phyloP scores from a whole-genome alignment of 2,113 vertebrate species.

The Thalassoma bifasciatum region DNA sequence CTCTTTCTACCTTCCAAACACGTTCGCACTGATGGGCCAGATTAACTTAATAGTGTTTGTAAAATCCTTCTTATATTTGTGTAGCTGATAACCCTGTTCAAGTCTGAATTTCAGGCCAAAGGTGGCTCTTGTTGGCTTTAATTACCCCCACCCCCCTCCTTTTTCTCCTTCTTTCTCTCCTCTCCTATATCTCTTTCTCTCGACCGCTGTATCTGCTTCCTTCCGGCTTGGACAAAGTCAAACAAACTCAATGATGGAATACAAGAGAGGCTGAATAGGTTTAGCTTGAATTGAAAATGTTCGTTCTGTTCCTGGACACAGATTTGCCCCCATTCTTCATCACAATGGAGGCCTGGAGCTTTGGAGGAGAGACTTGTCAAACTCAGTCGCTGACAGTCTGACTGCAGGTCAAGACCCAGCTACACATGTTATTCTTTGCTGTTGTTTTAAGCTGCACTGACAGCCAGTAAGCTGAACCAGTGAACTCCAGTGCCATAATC shows the following conservation, averaged over 20 bases:
- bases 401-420: conserved; percentile 65
- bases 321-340: conserved; percentile 65
- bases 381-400: conserved; percentile 58
- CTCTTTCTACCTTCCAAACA: conserved; percentile 48
- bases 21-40: conserved; percentile 62
- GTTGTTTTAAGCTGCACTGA: conserved; percentile 52
- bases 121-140: conserved; percentile 38
- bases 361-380: conserved; percentile 64
- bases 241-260: conserved; percentile 69
- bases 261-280: conserved; percentile 57
- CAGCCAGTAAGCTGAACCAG: conserved; percentile 42
- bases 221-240: conserved; percentile 65
- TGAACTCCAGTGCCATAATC: conserved; percentile 4
- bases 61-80: conserved; percentile 67
- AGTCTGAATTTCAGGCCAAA: conserved; percentile 34
- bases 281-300: conserved; percentile 57
- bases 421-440: conserved; percentile 66
- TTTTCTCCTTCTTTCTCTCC: background rate
- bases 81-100: conserved; percentile 54
- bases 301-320: conserved; percentile 59
- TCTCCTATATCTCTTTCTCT: conserved; percentile 1
- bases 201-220: conserved; percentile 8
- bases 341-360: conserved; percentile 61
- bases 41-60: conserved; percentile 66
- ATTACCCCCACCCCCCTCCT: conserved; percentile 1